Conservation (phyloP, 1,140 invertebrate species). For the Scaptodrosophila lebanonensis region DNA sequence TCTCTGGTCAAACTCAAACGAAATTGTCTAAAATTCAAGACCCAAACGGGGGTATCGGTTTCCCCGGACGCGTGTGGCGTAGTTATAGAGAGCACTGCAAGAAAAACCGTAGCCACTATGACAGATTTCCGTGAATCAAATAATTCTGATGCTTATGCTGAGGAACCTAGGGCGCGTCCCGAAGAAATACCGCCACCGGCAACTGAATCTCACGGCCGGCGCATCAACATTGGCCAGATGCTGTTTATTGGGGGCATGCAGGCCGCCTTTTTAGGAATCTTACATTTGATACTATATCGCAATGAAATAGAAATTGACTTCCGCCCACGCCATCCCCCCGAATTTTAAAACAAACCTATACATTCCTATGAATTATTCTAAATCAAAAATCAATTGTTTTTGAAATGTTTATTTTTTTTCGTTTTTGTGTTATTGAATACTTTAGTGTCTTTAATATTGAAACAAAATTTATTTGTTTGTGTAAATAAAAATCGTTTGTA, state of each 20-base stretch:
- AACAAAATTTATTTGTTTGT: no score
- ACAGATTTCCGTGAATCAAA: no score
- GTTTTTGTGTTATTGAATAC: no score
- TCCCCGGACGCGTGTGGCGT: not conserved
- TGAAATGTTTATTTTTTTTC: no score
- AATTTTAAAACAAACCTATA: constrained; percentile 31
- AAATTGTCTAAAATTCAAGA: not conserved
- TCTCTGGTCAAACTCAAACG: not conserved
- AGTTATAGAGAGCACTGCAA: not conserved
- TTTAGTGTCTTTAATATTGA: no score
- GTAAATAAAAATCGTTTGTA: no score
- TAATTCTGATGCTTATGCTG: no score
- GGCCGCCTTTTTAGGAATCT: constrained; percentile 7
- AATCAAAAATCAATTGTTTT: no score
- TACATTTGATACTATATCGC: constrained; percentile 13
- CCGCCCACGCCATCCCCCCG: constrained; percentile 10
- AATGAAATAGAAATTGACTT: constrained; percentile 30
- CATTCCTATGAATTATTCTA: no score
- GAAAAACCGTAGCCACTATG: not conserved
- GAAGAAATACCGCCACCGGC: not conserved
- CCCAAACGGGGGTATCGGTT: constrained; percentile 9
- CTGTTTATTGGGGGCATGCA: constrained; percentile 11
- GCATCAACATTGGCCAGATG: not conserved
- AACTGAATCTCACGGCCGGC: not conserved
- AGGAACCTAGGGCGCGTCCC: no score